Evolutionary conservation across 2,888 invertebrate genomes (phyloP).

Genomic region (Rotaria magnacalcarata): DNA sequence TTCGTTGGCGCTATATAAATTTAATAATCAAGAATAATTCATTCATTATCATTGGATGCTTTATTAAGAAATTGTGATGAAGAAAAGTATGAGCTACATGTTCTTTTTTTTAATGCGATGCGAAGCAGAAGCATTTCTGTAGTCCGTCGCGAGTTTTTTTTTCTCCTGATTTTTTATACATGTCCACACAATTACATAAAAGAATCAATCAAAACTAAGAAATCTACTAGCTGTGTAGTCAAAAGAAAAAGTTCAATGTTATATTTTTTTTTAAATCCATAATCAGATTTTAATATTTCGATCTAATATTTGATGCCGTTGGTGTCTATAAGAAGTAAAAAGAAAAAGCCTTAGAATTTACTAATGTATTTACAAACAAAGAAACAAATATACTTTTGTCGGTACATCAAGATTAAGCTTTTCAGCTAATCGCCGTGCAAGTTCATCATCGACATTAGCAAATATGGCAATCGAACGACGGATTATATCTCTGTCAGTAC

Average conservation of each 20-base stretch:
- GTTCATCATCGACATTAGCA: conserved; percentile 42
- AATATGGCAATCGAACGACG: conserved; percentile 46
- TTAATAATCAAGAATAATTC: too few species aligned
- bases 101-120: too few species aligned
- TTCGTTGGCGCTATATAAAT: too few species aligned
- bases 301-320: not conserved
- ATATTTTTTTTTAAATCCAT: not conserved
- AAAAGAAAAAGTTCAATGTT: not conserved
- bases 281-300: not conserved
- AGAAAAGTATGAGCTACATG: too few species aligned
- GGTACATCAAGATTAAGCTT: not conserved
- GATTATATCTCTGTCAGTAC: conserved; percentile 75
- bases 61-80: too few species aligned
- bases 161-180: not conserved
- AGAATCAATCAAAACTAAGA: not conserved
- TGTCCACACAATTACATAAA: not conserved
- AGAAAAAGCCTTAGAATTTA: too few species aligned
- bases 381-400: not conserved
- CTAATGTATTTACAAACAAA: too few species aligned
- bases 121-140: too few species aligned
- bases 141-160: too few species aligned
- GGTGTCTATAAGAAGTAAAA: not conserved
- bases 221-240: not conserved
- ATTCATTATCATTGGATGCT: too few species aligned
- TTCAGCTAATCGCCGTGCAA: not conserved